These are phyloP conservation scores for Octodon degus DNA, from an alignment of 2,113 vertebrate species.

Conservation along the genomic window DNA sequence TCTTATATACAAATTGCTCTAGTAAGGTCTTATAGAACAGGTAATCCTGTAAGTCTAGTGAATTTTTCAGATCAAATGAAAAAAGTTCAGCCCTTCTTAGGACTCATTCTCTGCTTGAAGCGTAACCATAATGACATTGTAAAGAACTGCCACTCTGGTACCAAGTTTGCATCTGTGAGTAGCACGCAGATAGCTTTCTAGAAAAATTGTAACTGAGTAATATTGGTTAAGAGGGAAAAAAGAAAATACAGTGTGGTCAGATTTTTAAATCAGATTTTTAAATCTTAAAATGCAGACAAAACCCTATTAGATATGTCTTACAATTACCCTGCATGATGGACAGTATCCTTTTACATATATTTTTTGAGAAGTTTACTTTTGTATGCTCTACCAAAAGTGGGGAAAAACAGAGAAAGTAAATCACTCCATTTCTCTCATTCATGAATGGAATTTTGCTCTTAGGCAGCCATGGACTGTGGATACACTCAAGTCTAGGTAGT, in stretches of 20 bases:
- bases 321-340: background rate
- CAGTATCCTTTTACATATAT: background rate
- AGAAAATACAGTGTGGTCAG: background rate
- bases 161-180: background rate
- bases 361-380: conserved; percentile 8
- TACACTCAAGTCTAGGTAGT: background rate
- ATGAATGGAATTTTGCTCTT: background rate
- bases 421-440: conserved; percentile 5
- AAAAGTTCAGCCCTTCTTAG: background rate
- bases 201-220: background rate
- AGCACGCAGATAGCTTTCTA: background rate
- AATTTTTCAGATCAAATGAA: conserved; percentile 49
- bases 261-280: no score
- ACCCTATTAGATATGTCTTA: background rate
- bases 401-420: background rate
- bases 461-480: background rate
- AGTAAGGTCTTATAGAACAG: background rate
- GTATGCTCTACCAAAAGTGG: background rate
- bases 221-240: background rate
- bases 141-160: conserved; percentile 2
- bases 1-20: background rate
- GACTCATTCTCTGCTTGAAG: background rate
- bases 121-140: background rate
- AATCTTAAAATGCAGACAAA: background rate
- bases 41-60: background rate